These are phyloP conservation scores for Nothocercus nigrocapillus DNA, from an alignment of 2,113 vertebrate species.

Conservation along the genomic window DNA sequence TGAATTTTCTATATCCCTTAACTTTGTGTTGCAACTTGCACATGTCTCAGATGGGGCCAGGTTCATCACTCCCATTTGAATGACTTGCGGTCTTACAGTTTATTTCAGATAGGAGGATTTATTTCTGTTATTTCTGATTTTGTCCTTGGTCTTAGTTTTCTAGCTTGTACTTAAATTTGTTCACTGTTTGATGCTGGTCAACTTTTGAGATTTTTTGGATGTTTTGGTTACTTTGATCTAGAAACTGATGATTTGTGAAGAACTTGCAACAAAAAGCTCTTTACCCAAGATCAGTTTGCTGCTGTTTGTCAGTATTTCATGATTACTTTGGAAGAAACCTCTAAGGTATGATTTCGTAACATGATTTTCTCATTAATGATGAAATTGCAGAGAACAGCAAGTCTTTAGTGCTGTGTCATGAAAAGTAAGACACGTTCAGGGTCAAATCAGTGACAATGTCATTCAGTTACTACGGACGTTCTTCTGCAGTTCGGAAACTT, in stretches of 20 bases:
- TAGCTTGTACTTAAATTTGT: fast-evolving
- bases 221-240: background rate
- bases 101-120: background rate
- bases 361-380: background rate
- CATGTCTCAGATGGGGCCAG: fast-evolving
- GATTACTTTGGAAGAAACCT: background rate
- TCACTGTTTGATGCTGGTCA: background rate
- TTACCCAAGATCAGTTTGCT: background rate
- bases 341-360: background rate
- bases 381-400: background rate
- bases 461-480: background rate
- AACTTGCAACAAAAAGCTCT: background rate
- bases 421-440: background rate
- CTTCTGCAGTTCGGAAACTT: background rate
- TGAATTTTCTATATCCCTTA: background rate
- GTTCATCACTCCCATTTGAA: background rate
- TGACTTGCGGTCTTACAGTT: fast-evolving
- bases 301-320: background rate
- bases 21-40: fast-evolving
- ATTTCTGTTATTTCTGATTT: background rate
- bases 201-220: background rate
- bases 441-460: background rate
- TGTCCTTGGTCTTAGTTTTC: background rate
- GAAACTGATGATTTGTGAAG: background rate
- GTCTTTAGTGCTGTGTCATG: background rate